Base-by-base conservation (phyloP, 1,140 invertebrate genomes). In the Zaprionus camerounensis region DNA sequence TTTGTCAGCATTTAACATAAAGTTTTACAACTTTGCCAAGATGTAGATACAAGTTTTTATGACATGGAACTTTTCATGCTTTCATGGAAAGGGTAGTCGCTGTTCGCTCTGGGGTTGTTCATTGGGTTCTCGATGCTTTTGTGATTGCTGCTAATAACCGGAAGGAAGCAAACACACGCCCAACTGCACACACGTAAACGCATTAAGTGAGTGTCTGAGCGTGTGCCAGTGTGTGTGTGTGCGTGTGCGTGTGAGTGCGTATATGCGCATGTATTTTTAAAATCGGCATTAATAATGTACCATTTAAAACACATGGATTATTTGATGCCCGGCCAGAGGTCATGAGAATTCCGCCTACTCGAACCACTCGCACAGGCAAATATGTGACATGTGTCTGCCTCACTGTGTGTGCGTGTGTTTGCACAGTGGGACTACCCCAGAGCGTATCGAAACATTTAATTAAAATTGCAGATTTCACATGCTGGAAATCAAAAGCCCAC, bases 391-490 rank as follows among this genome's bases (percentile, higher is more conserved):
- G 11, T 31, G 26, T 22, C 11, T 28, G 17, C 59, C 24, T 55
- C 28, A 44, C 28, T 2, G 5, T 41, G 12, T 56, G 12, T 53
- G 41, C 15, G 31, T 12, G 31, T 65, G 31, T 41, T 24, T 56
- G 22, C 55, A 13, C 22, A 17, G 22, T 61, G 34, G n/a, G 22
- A 44, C 36, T n/a, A 15, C 7, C 34, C 49, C 34, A 55, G 17
- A 68, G 53, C 65, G 36, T 68, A 69, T 72, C 53, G 76, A 80
- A 76, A 83, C 65, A 82, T 82, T 84, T 73, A 66, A 84, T 80
- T 83, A 80, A 80, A 80, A 83, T 84, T 84, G 72, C 62, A 83
- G 72, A 83, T 84, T 82, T 57, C 71, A 73, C 69, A 80, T 72
- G 62, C 64, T 78, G 80, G 44, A 76, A 81, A 82, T 82, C 80